These are phyloP conservation scores for Synaphobranchus kaupii DNA, from an alignment of 2,797 vertebrate species.

Conservation along the genomic window DNA sequence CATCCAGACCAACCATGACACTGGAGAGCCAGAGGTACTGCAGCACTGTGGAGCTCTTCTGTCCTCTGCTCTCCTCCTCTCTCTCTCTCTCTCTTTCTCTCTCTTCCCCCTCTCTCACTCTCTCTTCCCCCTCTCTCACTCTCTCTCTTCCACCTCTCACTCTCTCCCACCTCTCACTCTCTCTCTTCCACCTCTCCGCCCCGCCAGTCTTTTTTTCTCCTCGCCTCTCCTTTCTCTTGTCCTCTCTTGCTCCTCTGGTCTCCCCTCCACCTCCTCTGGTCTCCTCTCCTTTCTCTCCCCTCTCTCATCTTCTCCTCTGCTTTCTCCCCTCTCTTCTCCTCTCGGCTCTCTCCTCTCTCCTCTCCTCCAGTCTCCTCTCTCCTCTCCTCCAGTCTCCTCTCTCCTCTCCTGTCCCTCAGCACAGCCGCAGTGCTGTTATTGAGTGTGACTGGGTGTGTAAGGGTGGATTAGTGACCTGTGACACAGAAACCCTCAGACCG, in stretches of 20 bases:
- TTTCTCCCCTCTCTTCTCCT: too few species aligned
- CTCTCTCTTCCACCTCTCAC: background rate
- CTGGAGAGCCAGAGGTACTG: constrained; percentile 85
- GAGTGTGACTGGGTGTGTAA: background rate
- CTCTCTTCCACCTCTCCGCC: background rate
- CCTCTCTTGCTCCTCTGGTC: background rate
- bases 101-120: background rate
- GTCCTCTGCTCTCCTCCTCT: background rate
- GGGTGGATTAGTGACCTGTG: background rate
- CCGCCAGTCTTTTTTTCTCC: background rate
- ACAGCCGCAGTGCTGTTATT: background rate
- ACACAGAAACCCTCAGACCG: background rate
- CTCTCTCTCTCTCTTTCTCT: background rate
- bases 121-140: background rate
- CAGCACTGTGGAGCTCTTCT: background rate
- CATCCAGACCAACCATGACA: constrained; percentile 91
- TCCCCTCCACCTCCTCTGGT: too few species aligned
- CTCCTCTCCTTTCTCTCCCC: too few species aligned
- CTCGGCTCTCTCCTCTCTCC: too few species aligned
- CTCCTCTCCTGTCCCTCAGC: too few species aligned
- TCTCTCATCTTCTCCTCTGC: too few species aligned
- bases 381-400: too few species aligned
- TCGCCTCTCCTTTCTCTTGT: background rate
- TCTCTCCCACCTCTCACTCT: background rate
- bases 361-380: too few species aligned